A percentile compares a stretch with the other conserved stretches of the same genome.
Conservation (phyloP, 2,113 vertebrate genomes). For the Leuciscus idus region DNA sequence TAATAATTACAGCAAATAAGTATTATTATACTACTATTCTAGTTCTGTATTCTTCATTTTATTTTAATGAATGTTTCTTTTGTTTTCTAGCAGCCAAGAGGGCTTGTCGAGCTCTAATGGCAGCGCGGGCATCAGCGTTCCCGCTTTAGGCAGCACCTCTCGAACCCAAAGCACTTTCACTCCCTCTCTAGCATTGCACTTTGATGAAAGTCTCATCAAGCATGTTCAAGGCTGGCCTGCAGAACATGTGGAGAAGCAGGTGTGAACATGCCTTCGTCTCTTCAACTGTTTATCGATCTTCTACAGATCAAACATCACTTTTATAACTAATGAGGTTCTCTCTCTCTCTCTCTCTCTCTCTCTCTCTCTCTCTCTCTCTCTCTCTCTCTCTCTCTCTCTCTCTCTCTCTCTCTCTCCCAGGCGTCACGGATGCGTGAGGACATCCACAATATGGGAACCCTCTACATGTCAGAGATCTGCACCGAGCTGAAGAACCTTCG, state of each 20-base stretch:
- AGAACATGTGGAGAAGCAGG: slow-evolving; percentile 98
- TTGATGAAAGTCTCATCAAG: slow-evolving; percentile 96
- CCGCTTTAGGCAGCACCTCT: slow-evolving; percentile 77
- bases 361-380: background rate
- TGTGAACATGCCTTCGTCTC: slow-evolving; percentile 53
- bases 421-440: slow-evolving; percentile 94
- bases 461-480: slow-evolving; percentile 99
- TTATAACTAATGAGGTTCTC: background rate
- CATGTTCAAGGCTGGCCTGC: slow-evolving; percentile 98
- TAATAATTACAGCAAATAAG: no score
- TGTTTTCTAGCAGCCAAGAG: slow-evolving; percentile 83
- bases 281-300: background rate
- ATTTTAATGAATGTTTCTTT: background rate
- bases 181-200: slow-evolving; percentile 92
- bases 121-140: slow-evolving; percentile 62
- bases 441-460: slow-evolving; percentile 95
- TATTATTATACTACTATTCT: background rate
- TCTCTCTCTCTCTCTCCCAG: slow-evolving; percentile 65
- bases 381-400: background rate
- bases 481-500: slow-evolving; percentile 99
- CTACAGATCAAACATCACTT: background rate
- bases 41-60: no score
- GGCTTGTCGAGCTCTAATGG: slow-evolving; percentile 85
- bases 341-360: background rate
- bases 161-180: slow-evolving; percentile 85